Evolutionary conservation across 1,140 invertebrate genomes (phyloP).

Genomic region (Hycleus phaleratus): DNA sequence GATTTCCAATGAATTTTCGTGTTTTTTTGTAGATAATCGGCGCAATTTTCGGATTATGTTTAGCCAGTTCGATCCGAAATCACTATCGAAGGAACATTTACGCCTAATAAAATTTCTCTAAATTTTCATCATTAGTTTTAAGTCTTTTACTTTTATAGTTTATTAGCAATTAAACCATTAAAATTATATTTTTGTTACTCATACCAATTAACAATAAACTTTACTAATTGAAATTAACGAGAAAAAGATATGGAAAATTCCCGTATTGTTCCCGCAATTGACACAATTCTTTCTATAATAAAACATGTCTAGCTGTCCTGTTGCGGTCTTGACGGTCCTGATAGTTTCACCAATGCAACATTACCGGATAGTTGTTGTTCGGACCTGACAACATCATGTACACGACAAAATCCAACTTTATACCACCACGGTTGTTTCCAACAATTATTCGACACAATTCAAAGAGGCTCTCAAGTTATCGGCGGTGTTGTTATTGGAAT

Average conservation of each 20-base stretch:
- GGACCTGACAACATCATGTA: neutral
- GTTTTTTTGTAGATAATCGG: slow-evolving; percentile 37
- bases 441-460: slow-evolving; percentile 41
- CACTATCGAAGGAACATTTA: slow-evolving; percentile 35
- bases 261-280: neutral
- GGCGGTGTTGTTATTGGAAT: slow-evolving; percentile 58
- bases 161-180: slow-evolving; percentile 1
- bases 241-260: neutral
- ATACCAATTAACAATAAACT: slow-evolving; percentile 6
- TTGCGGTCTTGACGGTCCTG: slow-evolving; percentile 51
- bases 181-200: slow-evolving; percentile 7
- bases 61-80: slow-evolving; percentile 37
- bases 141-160: slow-evolving; percentile 4
- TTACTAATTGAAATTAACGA: neutral
- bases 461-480: slow-evolving; percentile 47
- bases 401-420: neutral
- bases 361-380: slow-evolving; percentile 28
- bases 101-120: slow-evolving; percentile 11
- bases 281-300: neutral
- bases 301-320: slow-evolving; percentile 41
- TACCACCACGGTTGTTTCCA: slow-evolving; percentile 20
- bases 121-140: neutral
- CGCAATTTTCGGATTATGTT: slow-evolving; percentile 35
- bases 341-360: slow-evolving; percentile 37
- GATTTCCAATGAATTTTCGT: too few relatives aligned